Evolutionary conservation across 35 echinoderm and acorn worm species (phyloP).

Genomic region (Heliocidaris erythrogramma): DNA sequence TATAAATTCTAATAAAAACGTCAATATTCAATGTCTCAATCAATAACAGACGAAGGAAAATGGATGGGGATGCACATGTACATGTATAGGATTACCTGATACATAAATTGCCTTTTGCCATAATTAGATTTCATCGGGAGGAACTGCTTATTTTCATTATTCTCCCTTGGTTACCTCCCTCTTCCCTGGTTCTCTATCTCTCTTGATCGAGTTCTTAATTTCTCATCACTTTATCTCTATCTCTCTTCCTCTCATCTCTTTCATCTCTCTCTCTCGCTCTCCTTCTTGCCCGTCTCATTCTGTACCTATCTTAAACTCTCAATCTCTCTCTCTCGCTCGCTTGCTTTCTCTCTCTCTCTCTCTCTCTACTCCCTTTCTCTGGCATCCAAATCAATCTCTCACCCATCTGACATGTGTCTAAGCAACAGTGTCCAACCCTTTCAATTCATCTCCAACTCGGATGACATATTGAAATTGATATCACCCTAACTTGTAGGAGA

Average conservation of each 20-base stretch:
- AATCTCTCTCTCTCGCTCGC: neutral
- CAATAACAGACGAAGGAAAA: neutral
- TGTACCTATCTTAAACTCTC: too few species aligned
- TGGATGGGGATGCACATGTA: neutral
- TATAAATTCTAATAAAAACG: neutral
- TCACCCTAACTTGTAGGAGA: too few species aligned
- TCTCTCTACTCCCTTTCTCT: too few species aligned
- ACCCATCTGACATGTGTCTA: neutral
- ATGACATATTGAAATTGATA: too few species aligned
- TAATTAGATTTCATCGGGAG: neutral
- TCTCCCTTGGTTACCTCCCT: neutral
- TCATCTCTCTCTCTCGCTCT: too few species aligned
- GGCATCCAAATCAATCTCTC: neutral
- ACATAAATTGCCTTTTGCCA: conserved; percentile 10
- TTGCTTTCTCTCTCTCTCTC: too few species aligned
- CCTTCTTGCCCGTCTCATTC: too few species aligned
- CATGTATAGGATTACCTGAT: neutral
- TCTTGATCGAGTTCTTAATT: too few species aligned
- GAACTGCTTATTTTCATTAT: neutral
- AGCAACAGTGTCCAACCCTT: neutral
- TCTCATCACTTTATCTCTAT: too few species aligned
- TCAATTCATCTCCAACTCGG: neutral
- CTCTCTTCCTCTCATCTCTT: neutral
- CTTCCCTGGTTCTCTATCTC: neutral
- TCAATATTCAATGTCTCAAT: neutral